Base-by-base conservation (phyloP, 2,888 invertebrate genomes). In the Erannis defoliaria region DNA sequence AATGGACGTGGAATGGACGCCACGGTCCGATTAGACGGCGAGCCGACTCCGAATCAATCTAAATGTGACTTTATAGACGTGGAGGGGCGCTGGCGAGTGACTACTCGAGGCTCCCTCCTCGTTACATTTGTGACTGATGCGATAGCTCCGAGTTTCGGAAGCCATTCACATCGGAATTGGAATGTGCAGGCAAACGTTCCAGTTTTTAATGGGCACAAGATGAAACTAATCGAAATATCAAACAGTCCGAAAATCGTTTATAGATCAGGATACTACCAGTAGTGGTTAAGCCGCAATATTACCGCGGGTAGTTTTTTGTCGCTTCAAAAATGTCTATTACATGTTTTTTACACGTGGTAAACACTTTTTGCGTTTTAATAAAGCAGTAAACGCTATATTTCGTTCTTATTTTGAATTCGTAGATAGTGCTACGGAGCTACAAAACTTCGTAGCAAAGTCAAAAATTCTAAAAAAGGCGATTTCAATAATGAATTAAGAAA, bases 1-100 rank as follows among this genome's bases (percentile, higher is more conserved):
- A 88, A 87, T 86, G 80, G 79, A 83, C 26, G 26, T 26, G 26
- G 26, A 26, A 26, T 26, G 26, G 26, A 81, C 77, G 74, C 75
- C 67, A 70, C 33, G 71, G 67, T 65, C 69, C 75, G 77, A 79
- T 82, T 78, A 80, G 66, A 66, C 66, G 56, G 57, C 61, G 59
- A 66, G 62, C 57, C 65, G 57, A 63, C 54, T 68, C 64, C 19
- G 64, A 65, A 64, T 70, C 65, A 68, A 55, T 64, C 61, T 68
- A 68, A 72, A 75, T 66, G 65, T 70, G 68, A 70, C 67, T 64
- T 68, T 68, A 67, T 71, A 67, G 50, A 59, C 60, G 66, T 56
- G 40, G 55, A 53, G 53, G 64, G 59, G 62, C 55, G 50, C 49
- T 16, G 40, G 26, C 40, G 26, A 53, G 46, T 40, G 42, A 26